Conservation (phyloP, 2,797 vertebrate genomes). For the Spea hammondii region DNA sequence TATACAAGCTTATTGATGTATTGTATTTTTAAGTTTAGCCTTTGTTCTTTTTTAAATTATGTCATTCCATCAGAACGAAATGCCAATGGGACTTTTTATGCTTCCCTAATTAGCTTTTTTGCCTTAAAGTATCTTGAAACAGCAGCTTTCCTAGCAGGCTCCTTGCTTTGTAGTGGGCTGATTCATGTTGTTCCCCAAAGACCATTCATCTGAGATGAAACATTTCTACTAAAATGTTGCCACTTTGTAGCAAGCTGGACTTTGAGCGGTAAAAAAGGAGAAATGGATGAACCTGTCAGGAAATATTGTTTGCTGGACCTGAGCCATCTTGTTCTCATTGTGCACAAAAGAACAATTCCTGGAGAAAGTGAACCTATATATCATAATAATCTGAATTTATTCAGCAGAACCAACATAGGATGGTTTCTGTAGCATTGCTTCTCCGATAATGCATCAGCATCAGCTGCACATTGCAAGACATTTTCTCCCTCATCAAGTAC, state of each 20-base stretch:
- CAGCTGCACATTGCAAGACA: not conserved
- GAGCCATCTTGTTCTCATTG: slow-evolving; percentile 49
- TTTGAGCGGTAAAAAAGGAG: slow-evolving; percentile 39
- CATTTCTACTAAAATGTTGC: slow-evolving; percentile 43
- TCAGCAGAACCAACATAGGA: slow-evolving; percentile 11
- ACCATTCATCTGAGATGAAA: slow-evolving; percentile 49
- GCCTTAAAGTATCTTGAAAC: slow-evolving; percentile 29
- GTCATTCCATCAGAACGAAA: slow-evolving; percentile 39
- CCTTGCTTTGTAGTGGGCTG: slow-evolving; percentile 44
- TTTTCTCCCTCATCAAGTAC: slow-evolving; percentile 26
- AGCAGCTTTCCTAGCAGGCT: slow-evolving; percentile 36
- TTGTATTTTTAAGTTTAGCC: slow-evolving; percentile 37
- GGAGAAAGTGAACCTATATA: slow-evolving; percentile 41
- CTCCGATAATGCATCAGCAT: slow-evolving; percentile 14
- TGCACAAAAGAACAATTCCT: slow-evolving; percentile 46
- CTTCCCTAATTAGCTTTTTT: slow-evolving; percentile 43
- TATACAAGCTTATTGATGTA: slow-evolving; percentile 26
- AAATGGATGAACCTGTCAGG: slow-evolving; percentile 47
- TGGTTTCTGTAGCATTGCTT: slow-evolving; percentile 23
- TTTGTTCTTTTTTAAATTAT: slow-evolving; percentile 38
- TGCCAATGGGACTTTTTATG: slow-evolving; percentile 41
- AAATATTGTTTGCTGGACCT: slow-evolving; percentile 38
- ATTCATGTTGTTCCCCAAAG: slow-evolving; percentile 46
- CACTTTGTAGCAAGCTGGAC: slow-evolving; percentile 47
- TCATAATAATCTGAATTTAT: slow-evolving; percentile 44